Conservation (phyloP, 2,888 invertebrate species). For the Polymixis flavicincta region DNA sequence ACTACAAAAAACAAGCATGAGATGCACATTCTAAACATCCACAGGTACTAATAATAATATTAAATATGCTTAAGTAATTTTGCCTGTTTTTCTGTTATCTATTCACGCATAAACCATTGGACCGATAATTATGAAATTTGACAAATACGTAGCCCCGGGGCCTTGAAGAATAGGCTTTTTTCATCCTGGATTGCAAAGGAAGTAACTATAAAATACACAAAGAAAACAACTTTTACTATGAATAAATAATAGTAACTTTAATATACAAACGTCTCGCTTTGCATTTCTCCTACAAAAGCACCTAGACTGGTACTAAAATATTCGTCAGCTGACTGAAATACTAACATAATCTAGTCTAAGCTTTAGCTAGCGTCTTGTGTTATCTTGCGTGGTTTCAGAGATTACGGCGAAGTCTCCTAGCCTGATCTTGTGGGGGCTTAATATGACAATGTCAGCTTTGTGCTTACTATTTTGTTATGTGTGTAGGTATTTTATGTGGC, state of each 20-base stretch:
- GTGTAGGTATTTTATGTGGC: slow-evolving; percentile 19
- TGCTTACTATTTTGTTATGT: slow-evolving; percentile 21
- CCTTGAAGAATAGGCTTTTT: too few species aligned
- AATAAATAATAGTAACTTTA: not conserved
- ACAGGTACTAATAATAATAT: too few species aligned
- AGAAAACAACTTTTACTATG: not conserved
- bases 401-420: slow-evolving; percentile 57
- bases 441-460: slow-evolving; percentile 62
- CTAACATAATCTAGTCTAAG: slow-evolving; percentile 63
- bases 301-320: slow-evolving; percentile 54
- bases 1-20: not conserved
- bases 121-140: too few species aligned
- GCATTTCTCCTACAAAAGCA: slow-evolving; percentile 43
- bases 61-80: too few species aligned
- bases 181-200: too few species aligned
- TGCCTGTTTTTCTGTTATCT: too few species aligned
- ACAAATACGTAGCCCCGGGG: too few species aligned
- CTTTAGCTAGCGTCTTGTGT: slow-evolving; percentile 58
- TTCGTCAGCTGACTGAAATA: slow-evolving; percentile 62
- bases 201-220: too few species aligned
- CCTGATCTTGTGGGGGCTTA: slow-evolving; percentile 59
- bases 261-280: slow-evolving; percentile 8
- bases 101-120: too few species aligned
- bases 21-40: not conserved
- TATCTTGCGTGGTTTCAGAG: slow-evolving; percentile 63